phyloP scores from a whole-genome alignment of 2,113 vertebrate genomes.

The Lathamus discolor region DNA sequence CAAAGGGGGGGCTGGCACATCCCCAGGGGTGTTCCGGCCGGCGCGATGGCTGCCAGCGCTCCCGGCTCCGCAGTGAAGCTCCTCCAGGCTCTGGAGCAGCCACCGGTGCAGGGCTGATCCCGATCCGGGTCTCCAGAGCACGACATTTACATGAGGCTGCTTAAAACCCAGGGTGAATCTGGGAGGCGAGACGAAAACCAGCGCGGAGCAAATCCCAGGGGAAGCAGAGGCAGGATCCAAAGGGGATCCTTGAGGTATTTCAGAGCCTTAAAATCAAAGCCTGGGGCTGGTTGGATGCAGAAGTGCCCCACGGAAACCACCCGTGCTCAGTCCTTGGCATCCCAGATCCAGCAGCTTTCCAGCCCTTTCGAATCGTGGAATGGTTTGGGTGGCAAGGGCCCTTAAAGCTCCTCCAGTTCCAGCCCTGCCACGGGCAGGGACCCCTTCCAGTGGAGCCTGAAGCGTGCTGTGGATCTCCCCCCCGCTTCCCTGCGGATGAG shows the following conservation, averaged over 20 bases:
- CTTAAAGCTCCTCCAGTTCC: background rate
- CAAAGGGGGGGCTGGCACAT: background rate
- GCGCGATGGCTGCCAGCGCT: background rate
- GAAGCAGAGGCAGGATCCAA: background rate
- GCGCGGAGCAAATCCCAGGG: background rate
- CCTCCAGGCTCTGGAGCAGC: background rate
- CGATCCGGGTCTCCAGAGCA: background rate
- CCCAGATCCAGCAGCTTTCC: background rate
- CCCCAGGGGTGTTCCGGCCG: background rate
- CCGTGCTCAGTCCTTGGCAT: background rate
- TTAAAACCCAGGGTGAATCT: accelerated
- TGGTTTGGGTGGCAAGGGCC: background rate
- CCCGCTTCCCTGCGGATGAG: background rate
- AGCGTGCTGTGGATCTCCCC: background rate
- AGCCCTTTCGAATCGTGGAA: background rate
- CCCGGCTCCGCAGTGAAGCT: background rate
- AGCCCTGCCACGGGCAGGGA: background rate
- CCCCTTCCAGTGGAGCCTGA: background rate
- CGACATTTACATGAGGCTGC: accelerated
- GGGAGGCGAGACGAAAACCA: background rate
- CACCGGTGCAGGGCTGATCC: background rate
- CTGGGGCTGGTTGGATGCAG: background rate
- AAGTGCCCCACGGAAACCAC: background rate
- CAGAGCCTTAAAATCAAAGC: background rate
- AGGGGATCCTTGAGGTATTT: background rate